phyloP scores from a whole-genome alignment of 2,113 vertebrate genomes.

The Dipodomys ordii region DNA sequence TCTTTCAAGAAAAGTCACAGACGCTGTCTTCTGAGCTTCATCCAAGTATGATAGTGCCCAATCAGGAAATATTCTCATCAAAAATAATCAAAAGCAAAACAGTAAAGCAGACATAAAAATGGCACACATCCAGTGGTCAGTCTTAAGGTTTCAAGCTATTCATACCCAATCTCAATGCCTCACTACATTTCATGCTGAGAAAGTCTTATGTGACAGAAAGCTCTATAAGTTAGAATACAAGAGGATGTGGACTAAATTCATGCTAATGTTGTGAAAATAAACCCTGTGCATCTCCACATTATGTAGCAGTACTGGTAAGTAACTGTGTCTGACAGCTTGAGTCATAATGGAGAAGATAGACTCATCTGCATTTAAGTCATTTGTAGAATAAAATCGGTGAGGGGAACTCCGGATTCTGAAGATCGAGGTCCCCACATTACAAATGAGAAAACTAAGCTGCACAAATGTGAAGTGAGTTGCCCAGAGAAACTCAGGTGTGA shows the following conservation, averaged over 20 bases:
- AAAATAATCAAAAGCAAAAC: slow-evolving; percentile 36
- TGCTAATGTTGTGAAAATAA: background rate
- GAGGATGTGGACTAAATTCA: background rate
- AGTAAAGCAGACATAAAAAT: background rate
- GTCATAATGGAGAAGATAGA: background rate
- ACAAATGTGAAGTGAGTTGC: background rate
- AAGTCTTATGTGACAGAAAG: background rate
- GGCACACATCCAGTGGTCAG: background rate
- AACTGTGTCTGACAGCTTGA: background rate
- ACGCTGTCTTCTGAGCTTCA: slow-evolving; percentile 3
- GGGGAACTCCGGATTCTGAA: background rate
- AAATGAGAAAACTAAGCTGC: background rate
- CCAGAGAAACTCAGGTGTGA: background rate
- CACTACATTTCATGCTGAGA: background rate
- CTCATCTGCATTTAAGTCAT: background rate
- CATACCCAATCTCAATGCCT: background rate
- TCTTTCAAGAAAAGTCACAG: slow-evolving; percentile 16
- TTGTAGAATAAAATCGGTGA: background rate
- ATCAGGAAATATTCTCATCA: slow-evolving; percentile 35
- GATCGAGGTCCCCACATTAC: background rate
- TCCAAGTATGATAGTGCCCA: background rate
- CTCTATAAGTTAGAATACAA: background rate
- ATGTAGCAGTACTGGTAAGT: background rate
- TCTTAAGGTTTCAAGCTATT: background rate
- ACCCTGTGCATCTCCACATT: background rate